Base-by-base conservation (phyloP, 2,888 invertebrate genomes). In the Chouioia cunea region DNA sequence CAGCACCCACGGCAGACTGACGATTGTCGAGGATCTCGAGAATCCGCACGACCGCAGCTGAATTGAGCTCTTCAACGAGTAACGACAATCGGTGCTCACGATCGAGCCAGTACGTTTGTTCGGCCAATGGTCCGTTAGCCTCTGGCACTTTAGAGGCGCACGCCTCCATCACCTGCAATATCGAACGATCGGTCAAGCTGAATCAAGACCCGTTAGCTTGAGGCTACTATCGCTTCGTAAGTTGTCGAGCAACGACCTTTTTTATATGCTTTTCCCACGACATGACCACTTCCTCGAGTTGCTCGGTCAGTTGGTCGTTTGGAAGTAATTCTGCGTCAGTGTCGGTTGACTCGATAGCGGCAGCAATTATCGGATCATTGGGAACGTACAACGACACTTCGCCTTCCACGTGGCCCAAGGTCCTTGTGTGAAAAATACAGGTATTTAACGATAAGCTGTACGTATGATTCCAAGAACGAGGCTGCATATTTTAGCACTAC, bases 71-170 rank as follows among this genome's bases (percentile, higher is more conserved):
- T 77, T 97, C 96, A 22, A 93, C 90, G 0, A 96, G 86, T 27
- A 92, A 88, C 68, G 94, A 93, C 22, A 96, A 87, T 65, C 92
- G 92, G 0, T 92, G 90, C 81, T 95, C 93, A 74, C 93, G 88
- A 79, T 93, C 92, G 63, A 93, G 89, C 97, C 97, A 97, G 79
- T 93, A 93, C 73, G 92, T 91, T 80, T 93, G 94, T 82, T 96
- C 96, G 0, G 94, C 92, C 65, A 96, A 89, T 0, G 96, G 96
- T 0, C 94, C 93, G 71, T 91, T 90, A 0, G 93, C 93, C 56
- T 89, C 89, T 0, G 91, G 89, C 70, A 88, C 85, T 89, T 84
- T 84, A 4, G 54, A 78, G 18, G 71, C 67, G 48, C 79, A 82
- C 4, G 75, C 73, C 4, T 82, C 79, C 16, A 85, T 23, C 4